Conservation (phyloP, 2,113 vertebrate genomes). For the Lontra canadensis region DNA sequence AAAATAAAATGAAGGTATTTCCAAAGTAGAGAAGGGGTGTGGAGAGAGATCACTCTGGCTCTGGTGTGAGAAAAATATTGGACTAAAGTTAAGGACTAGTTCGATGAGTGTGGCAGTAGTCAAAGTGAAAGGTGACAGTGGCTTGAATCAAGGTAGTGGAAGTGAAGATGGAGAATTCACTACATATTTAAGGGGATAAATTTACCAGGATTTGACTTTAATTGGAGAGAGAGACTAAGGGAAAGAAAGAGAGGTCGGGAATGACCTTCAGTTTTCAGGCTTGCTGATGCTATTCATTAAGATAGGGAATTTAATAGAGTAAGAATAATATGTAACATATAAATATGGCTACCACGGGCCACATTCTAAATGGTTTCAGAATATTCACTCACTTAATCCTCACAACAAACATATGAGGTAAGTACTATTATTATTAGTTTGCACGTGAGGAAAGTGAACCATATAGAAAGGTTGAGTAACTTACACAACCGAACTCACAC, state of each 20-base stretch:
- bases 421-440: background rate
- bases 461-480: background rate
- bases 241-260: background rate
- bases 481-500: background rate
- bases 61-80: background rate
- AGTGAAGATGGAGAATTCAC: background rate
- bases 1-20: background rate
- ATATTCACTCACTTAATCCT: background rate
- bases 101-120: background rate
- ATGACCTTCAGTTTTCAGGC: background rate
- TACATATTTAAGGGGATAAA: background rate
- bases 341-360: background rate
- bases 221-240: background rate
- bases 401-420: background rate
- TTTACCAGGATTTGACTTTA: background rate
- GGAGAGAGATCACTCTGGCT: background rate
- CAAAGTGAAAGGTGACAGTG: background rate
- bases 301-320: background rate
- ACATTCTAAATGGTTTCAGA: background rate
- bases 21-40: background rate
- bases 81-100: background rate
- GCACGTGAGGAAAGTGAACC: background rate
- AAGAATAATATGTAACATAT: background rate
- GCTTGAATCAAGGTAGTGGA: background rate
- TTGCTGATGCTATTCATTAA: background rate